Evolutionary conservation across 2,113 vertebrate genomes (phyloP).

Genomic region (Vidua macroura): DNA sequence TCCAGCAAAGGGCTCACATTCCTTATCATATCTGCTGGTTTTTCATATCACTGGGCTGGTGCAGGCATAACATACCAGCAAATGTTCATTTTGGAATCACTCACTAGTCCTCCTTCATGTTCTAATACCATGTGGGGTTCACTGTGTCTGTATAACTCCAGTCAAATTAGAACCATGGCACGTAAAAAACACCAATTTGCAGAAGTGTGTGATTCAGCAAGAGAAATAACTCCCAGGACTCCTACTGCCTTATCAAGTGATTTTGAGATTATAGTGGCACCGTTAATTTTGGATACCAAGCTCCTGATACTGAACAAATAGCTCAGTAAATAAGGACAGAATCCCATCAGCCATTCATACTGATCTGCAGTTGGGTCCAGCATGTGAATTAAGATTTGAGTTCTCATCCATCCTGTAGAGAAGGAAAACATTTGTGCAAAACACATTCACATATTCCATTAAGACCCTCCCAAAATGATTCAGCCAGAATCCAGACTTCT

Average conservation of each 20-base stretch:
- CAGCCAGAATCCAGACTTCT: background rate
- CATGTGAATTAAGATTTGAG: background rate
- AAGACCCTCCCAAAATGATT: background rate
- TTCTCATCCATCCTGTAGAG: background rate
- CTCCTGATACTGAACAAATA: conserved; percentile 15
- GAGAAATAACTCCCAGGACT: background rate
- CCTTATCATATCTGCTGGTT: background rate
- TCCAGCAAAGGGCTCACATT: background rate
- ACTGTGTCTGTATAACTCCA: background rate
- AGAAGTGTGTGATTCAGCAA: conserved; percentile 5
- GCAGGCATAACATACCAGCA: background rate
- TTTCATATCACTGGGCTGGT: background rate
- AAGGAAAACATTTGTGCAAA: background rate
- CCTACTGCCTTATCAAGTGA: background rate
- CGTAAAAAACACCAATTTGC: background rate
- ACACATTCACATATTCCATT: background rate
- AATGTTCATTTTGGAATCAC: background rate
- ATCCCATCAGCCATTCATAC: conserved; percentile 25
- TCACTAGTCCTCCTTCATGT: background rate
- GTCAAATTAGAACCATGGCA: background rate
- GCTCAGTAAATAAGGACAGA: background rate
- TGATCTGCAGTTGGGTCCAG: background rate
- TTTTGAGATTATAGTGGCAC: background rate
- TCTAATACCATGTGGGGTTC: background rate
- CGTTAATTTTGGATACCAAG: background rate